These are phyloP conservation scores for Caenorhabditis zanzibari DNA, from an alignment of 2,888 invertebrate genomes.

Conservation along the genomic window DNA sequence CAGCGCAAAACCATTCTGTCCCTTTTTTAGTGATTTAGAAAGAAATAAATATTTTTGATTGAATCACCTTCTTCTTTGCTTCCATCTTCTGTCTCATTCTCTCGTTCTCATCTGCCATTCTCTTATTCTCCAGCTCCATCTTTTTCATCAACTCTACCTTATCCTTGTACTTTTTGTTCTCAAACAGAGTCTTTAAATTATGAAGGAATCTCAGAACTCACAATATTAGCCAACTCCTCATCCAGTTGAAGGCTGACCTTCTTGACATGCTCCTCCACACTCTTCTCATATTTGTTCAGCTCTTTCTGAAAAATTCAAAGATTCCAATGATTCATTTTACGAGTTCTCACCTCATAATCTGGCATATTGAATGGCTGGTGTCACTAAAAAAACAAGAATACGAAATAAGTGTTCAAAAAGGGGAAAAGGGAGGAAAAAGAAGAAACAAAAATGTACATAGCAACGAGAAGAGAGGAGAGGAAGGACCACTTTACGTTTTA, in stretches of 20 bases:
- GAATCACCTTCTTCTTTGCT: conserved; percentile 27
- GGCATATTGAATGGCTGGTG: conserved; percentile 24
- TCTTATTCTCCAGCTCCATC: conserved; percentile 49
- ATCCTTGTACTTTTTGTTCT: conserved; percentile 46
- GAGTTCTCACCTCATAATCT: conserved; percentile 40
- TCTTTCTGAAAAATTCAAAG: conserved; percentile 43
- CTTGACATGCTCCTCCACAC: conserved; percentile 57
- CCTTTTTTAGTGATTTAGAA: background rate
- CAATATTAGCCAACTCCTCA: conserved; percentile 48
- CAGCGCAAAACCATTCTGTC: conserved; percentile 2
- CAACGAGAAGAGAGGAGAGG: conserved; percentile 19
- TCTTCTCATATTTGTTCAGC: conserved; percentile 59
- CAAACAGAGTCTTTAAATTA: background rate
- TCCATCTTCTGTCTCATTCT: conserved; percentile 37
- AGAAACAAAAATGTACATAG: conserved; percentile 18
- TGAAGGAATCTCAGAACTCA: background rate
- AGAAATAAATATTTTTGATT: background rate
- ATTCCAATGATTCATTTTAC: background rate
- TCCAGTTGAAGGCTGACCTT: conserved; percentile 58
- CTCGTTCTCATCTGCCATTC: conserved; percentile 43
- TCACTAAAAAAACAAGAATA: conserved; percentile 3
- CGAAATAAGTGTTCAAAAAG: conserved; percentile 20
- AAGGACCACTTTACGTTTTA: conserved; percentile 49
- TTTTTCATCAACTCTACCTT: conserved; percentile 43
- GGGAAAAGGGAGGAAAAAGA: conserved; percentile 2